phyloP scores from a whole-genome alignment of 2,888 invertebrate genomes.

The Conops quadrifasciatus region DNA sequence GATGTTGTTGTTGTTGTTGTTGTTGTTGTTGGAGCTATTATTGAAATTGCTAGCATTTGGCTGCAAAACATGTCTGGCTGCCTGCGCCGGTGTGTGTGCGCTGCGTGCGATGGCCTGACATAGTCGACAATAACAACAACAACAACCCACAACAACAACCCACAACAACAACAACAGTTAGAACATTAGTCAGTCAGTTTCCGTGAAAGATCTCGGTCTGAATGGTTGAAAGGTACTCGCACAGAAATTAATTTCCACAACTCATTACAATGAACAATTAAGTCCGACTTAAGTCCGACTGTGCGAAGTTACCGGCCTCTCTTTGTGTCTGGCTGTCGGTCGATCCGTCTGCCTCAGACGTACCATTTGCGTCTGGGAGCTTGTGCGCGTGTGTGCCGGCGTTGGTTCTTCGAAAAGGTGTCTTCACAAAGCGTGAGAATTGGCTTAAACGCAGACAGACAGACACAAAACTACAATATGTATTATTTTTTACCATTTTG shows the following conservation, averaged over 20 bases:
- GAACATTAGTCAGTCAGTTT: conserved; percentile 21
- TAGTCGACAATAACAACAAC: background rate
- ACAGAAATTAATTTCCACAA: conserved; percentile 41
- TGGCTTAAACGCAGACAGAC: background rate
- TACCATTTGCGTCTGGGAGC: background rate
- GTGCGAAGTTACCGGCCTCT: background rate
- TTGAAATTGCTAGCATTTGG: conserved; percentile 19
- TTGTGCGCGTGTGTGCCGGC: background rate
- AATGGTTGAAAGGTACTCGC: conserved; percentile 21
- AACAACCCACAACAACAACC: background rate
- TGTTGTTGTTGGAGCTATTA: conserved; percentile 26
- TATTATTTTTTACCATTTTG: no score
- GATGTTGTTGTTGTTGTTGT: conserved; percentile 1
- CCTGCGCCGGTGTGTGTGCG: background rate
- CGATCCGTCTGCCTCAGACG: background rate
- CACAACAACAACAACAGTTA: conserved; percentile 28
- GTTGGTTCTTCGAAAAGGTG: background rate
- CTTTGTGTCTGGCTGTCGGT: background rate
- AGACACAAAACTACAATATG: no score
- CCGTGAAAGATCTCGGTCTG: conserved; percentile 5
- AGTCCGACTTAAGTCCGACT: conserved; percentile 32
- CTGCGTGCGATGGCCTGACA: conserved; percentile 6
- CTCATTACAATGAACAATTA: conserved; percentile 42
- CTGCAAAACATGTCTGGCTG: background rate
- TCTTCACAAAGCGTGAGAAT: conserved; percentile 7